Conservation (phyloP, 2,888 invertebrate species). For the Listrodromus nycthemerus region DNA sequence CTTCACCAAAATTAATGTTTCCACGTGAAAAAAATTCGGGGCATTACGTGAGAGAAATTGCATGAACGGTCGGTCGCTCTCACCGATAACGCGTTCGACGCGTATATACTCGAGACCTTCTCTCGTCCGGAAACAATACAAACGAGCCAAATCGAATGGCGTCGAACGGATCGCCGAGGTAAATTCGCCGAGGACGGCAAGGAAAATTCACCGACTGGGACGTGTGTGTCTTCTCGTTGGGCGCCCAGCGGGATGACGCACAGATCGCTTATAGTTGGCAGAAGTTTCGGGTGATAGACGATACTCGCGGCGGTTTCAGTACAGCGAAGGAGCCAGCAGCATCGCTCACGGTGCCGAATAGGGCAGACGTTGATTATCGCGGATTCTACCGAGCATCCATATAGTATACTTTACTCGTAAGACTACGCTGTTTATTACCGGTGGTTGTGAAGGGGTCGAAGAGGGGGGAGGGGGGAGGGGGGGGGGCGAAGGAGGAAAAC, state of each 20-base stretch:
- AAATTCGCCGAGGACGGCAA: too few species aligned
- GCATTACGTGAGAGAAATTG: too few species aligned
- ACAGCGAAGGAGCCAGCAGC: neutral
- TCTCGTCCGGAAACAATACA: neutral
- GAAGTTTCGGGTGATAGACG: slow-evolving; percentile 39
- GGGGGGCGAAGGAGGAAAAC: neutral
- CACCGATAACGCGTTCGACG: neutral
- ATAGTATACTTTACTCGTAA: too few species aligned
- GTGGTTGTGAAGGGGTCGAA: too few species aligned
- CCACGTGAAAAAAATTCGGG: too few species aligned
- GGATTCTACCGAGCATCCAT: neutral
- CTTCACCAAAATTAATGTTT: too few species aligned
- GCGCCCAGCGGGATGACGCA: neutral
- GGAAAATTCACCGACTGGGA: slow-evolving; percentile 3
- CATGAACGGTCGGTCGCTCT: neutral
- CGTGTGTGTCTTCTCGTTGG: neutral
- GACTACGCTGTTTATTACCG: neutral
- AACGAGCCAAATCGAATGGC: neutral
- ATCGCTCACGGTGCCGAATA: neutral
- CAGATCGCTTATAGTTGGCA: slow-evolving; percentile 44
- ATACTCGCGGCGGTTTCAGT: slow-evolving; percentile 5
- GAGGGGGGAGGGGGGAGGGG: too few species aligned
- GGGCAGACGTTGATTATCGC: slow-evolving; percentile 8
- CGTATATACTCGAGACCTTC: neutral
- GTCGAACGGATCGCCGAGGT: neutral